phyloP scores from a whole-genome alignment of 2,797 vertebrate genomes.

The Lacerta viridis region DNA sequence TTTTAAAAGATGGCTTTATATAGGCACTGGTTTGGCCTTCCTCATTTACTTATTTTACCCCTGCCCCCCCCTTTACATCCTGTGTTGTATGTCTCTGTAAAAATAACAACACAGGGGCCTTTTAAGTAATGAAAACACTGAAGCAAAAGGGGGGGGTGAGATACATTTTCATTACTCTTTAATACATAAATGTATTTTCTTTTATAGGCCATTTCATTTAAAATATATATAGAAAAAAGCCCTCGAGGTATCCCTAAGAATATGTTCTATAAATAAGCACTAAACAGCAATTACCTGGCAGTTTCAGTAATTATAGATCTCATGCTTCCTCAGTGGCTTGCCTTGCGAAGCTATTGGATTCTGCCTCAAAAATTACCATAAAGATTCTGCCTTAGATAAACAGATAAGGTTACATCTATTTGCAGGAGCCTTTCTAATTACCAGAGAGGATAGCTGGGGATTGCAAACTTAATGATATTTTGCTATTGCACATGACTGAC shows the following conservation, averaged over 20 bases:
- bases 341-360: background rate
- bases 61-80: background rate
- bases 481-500: fast-evolving
- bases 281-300: conserved; percentile 21
- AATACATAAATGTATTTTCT: conserved; percentile 51
- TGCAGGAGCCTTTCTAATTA: conserved; percentile 1
- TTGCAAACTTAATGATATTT: background rate
- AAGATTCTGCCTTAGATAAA: conserved; percentile 27
- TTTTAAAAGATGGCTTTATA: conserved; percentile 58
- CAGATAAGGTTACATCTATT: background rate
- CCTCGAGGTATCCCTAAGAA: background rate
- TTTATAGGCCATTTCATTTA: conserved; percentile 38
- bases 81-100: conserved; percentile 33
- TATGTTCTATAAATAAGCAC: conserved; percentile 34
- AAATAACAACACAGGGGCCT: conserved; percentile 45
- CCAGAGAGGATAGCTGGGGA: background rate
- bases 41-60: conserved; percentile 27
- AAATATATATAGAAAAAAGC: conserved; percentile 5
- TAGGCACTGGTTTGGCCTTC: background rate
- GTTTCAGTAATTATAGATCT: background rate
- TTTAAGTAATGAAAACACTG: conserved; percentile 58
- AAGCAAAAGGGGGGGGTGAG: conserved; percentile 20
- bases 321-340: background rate
- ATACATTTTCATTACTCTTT: conserved; percentile 50
- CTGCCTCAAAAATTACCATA: conserved; percentile 41